These are phyloP conservation scores for Phymastichus coffea DNA, from an alignment of 1,140 invertebrate species.

Conservation along the genomic window DNA sequence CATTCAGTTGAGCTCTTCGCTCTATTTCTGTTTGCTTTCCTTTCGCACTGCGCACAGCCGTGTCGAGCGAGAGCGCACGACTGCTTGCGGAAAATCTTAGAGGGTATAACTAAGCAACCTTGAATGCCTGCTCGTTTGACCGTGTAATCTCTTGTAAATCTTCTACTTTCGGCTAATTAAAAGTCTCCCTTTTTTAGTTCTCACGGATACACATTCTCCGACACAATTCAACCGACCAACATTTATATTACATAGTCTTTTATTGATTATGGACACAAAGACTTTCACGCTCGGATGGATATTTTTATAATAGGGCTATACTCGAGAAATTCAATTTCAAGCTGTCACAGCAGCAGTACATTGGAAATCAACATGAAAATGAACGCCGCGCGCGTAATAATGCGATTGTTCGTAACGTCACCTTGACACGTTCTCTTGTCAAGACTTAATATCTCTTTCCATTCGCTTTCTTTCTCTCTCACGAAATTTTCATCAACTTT, in stretches of 20 bases:
- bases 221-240: too few species aligned
- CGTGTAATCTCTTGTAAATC: background rate
- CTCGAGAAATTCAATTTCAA: constrained; percentile 16
- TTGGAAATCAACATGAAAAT: constrained; percentile 19
- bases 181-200: too few species aligned
- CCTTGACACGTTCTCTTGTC: constrained; percentile 7
- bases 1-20: too few species aligned
- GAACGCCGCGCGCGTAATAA: constrained; percentile 9
- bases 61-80: too few species aligned
- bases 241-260: too few species aligned
- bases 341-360: constrained; percentile 1
- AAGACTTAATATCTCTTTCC: constrained; percentile 11
- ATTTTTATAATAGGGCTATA: constrained; percentile 19
- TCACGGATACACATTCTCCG: too few species aligned
- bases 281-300: too few species aligned
- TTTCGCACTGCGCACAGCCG: too few species aligned
- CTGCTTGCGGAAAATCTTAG: too few species aligned
- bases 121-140: background rate
- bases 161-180: too few species aligned
- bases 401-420: constrained; percentile 9
- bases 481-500: constrained; percentile 14
- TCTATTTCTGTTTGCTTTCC: constrained; percentile 5
- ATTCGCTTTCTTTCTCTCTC: background rate
- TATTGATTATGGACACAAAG: too few species aligned
- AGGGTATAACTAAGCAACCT: background rate